These are phyloP conservation scores for Ciconia stormi DNA, from an alignment of 2,113 vertebrate genomes.

Conservation along the genomic window DNA sequence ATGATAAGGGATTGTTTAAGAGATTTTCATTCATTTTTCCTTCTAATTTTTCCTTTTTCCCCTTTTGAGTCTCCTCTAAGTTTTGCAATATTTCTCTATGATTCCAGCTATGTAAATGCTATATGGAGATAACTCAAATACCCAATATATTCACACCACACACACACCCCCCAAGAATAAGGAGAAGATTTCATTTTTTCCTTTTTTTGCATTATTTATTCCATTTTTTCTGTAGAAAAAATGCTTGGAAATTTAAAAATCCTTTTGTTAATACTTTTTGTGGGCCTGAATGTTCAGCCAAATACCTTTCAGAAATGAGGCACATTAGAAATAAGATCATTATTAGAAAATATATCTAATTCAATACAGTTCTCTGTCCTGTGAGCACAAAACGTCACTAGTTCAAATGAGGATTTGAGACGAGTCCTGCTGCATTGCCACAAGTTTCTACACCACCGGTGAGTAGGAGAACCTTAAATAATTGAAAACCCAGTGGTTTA, in stretches of 20 bases:
- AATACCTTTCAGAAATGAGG: not conserved
- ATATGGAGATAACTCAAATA: not conserved
- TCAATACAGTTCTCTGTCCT: not conserved
- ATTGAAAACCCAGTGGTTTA: not conserved
- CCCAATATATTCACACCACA: not conserved
- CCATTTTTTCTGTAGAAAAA: not conserved
- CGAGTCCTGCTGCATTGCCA: not conserved
- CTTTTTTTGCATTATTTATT: not conserved
- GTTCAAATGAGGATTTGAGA: not conserved
- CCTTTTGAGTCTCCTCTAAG: not conserved
- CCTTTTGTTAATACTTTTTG: not conserved
- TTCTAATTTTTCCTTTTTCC: not conserved
- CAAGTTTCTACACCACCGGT: not conserved
- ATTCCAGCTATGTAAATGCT: not conserved
- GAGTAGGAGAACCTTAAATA: not conserved
- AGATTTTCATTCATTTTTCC: not conserved
- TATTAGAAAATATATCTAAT: not conserved
- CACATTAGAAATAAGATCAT: not conserved
- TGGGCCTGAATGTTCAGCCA: not conserved
- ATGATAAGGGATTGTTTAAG: not conserved
- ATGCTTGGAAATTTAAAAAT: not conserved
- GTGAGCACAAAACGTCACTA: not conserved
- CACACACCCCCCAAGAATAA: not conserved
- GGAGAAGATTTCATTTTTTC: not conserved
- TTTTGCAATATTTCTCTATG: not conserved